Base-by-base conservation (phyloP, 2,797 vertebrate genomes). In the Platalea minor region DNA sequence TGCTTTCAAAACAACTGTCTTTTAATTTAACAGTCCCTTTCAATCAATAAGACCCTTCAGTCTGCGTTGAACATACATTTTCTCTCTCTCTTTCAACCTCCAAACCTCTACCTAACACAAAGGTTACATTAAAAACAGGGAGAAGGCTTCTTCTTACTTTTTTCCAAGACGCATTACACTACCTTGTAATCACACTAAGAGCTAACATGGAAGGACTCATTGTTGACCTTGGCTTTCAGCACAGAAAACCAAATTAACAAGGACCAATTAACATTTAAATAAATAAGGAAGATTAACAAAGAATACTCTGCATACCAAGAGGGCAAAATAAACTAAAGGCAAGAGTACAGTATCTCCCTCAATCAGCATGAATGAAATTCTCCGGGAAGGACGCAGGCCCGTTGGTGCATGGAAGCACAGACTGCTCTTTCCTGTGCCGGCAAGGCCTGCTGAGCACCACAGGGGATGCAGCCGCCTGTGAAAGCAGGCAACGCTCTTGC, bases 221-320 rank as follows among this genome's bases (percentile, higher is more conserved):
- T 89, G 73, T 92, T 96, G 95, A 97, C 93, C 96, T 95, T 94
- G 89, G 78, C 82, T 97, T 95, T 87, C 88, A 91, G 92, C 63
- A 89, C 89, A 91, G 93, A 96, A 97, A 94, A 96, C 84, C 88
- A 97, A 97, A 97, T 95, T 96, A 97, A 97, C 95, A 96, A 96
- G 96, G 88, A 87, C 95, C 96, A 97, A 96, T 97, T 97, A 97
- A 96, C 95, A 96, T 96, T 97, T 94, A 96, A 97, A 96, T 94
- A 97, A 97, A 97, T 82, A 93, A 95, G 89, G 75, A 88, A 91
- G 75, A 95, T 95, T 94, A 95, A 79, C 74, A 87, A 97, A 95
- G 79, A 96, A 87, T 82, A 94, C 72, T 54, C 78, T 75, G 95
- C 96, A 96, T 95, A 95, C 89, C 88, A 84, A 95, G 41, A 94